Conservation (phyloP, 2,113 vertebrate genomes). For the Nettapus auritus region DNA sequence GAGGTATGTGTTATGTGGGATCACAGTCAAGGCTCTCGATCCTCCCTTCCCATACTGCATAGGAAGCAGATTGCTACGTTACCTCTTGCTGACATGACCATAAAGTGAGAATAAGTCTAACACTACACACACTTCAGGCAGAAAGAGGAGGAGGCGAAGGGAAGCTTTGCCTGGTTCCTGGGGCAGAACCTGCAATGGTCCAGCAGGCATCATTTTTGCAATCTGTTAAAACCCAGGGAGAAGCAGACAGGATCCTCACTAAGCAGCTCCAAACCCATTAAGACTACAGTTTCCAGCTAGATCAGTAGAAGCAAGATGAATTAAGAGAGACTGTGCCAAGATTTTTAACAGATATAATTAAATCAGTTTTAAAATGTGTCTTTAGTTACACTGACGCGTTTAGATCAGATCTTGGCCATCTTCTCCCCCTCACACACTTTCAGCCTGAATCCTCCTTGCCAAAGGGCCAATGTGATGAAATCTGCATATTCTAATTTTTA, state of each 20-base stretch:
- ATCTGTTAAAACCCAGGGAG: not conserved
- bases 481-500: constrained; percentile 62
- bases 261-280: not conserved
- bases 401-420: constrained; percentile 55
- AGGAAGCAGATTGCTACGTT: not conserved
- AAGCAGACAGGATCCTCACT: not conserved
- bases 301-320: constrained; percentile 40
- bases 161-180: not conserved
- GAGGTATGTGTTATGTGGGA: not conserved
- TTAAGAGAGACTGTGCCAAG: not conserved
- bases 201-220: not conserved
- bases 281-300: constrained; percentile 14
- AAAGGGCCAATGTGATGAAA: constrained; percentile 66
- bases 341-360: constrained; percentile 54
- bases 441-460: constrained; percentile 42
- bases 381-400: constrained; percentile 41
- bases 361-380: constrained; percentile 56
- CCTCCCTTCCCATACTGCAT: not conserved
- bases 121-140: not conserved
- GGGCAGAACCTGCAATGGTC: not conserved
- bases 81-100: not conserved
- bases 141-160: not conserved
- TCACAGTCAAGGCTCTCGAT: not conserved
- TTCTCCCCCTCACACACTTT: constrained; percentile 42
- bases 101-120: not conserved